Conservation (phyloP, 2,888 invertebrate genomes). For the Sarcophaga subvicina region DNA sequence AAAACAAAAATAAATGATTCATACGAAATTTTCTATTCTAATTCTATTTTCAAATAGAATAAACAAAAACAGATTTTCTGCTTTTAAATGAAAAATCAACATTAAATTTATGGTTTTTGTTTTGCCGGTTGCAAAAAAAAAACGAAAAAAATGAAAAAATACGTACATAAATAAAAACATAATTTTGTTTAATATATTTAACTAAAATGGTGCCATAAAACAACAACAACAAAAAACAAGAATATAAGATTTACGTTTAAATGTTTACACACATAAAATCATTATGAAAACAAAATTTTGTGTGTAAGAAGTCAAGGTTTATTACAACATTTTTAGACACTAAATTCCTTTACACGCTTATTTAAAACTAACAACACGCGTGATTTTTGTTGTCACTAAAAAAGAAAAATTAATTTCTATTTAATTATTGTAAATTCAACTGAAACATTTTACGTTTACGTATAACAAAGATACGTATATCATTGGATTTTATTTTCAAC, state of each 20-base stretch:
- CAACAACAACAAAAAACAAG: neutral
- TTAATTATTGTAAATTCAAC: conserved; percentile 12
- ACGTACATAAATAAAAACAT: neutral
- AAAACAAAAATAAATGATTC: conserved; percentile 45
- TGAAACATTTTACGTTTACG: neutral
- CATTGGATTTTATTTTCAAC: neutral
- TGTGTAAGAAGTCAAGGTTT: conserved; percentile 22
- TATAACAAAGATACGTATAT: neutral
- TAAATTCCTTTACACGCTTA: conserved; percentile 9
- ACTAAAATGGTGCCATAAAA: conserved; percentile 3
- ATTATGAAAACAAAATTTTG: conserved; percentile 10
- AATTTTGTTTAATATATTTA: neutral
- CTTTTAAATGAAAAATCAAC: conserved; percentile 35
- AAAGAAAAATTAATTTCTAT: neutral
- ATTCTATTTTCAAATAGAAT: conserved; percentile 29
- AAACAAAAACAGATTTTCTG: conserved; percentile 49
- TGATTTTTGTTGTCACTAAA: neutral
- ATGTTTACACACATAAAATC: neutral
- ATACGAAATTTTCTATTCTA: conserved; percentile 41
- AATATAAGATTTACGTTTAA: neutral
- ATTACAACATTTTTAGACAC: conserved; percentile 2
- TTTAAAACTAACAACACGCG: conserved; percentile 26
- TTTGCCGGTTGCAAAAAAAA: conserved; percentile 34
- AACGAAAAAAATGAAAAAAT: neutral
- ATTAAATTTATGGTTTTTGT: conserved; percentile 43